Conservation (phyloP, 2,888 invertebrate genomes). For the Vanessa cardui region DNA sequence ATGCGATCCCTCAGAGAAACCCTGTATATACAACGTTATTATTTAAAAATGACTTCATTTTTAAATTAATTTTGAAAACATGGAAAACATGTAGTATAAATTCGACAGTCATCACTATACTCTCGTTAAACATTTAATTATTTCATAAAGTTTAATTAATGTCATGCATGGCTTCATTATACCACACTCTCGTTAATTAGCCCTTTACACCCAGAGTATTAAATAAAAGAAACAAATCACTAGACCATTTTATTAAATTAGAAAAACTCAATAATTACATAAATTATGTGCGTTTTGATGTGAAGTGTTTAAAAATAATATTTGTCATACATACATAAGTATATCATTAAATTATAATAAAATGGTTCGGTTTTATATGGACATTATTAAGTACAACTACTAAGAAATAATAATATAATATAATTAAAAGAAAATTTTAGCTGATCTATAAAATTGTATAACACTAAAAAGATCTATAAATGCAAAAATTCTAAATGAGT, state of each 20-base stretch:
- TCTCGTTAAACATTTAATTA: too few species aligned
- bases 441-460: conserved; percentile 71
- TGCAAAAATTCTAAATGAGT: conserved; percentile 79
- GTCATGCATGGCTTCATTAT: too few species aligned
- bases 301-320: conserved; percentile 61
- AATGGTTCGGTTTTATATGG: conserved; percentile 67
- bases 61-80: too few species aligned
- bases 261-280: conserved; percentile 77
- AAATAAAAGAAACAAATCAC: conserved; percentile 52
- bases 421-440: conserved; percentile 52
- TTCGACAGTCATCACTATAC: too few species aligned
- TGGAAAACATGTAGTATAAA: too few species aligned
- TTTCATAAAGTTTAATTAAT: too few species aligned
- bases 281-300: conserved; percentile 78
- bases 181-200: background rate
- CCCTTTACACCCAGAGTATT: background rate
- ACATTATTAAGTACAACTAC: conserved; percentile 75
- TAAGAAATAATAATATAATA: conserved; percentile 51
- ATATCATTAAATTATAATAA: conserved; percentile 55
- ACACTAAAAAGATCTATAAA: conserved; percentile 81
- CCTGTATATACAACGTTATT: too few species aligned
- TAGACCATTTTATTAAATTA: conserved; percentile 79
- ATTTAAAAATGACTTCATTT: too few species aligned
- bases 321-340: conserved; percentile 56
- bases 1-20: too few species aligned